Evolutionary conservation across 2,113 vertebrate genomes (phyloP).

Genomic region (Thomomys bottae): DNA sequence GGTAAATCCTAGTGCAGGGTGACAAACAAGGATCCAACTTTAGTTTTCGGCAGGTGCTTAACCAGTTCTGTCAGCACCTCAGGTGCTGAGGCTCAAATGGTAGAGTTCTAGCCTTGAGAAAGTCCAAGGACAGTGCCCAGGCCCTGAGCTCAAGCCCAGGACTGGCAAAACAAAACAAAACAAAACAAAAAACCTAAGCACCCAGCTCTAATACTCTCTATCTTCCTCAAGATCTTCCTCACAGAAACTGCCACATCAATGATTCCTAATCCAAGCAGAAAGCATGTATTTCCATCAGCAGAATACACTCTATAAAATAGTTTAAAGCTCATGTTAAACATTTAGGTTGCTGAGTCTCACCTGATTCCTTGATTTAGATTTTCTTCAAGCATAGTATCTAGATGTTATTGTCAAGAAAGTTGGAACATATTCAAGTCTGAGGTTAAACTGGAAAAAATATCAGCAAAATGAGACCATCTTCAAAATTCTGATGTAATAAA

Average conservation of each 20-base stretch:
- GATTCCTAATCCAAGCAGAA: background rate
- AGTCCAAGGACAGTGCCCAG: too few relatives aligned
- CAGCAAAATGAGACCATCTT: background rate
- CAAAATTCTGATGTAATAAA: background rate
- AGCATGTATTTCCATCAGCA: background rate
- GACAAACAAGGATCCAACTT: too few relatives aligned
- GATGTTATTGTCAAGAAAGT: slow-evolving; percentile 22
- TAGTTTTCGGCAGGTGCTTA: too few relatives aligned
- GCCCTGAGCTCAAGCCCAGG: too few relatives aligned
- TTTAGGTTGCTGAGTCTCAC: background rate
- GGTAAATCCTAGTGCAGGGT: too few relatives aligned
- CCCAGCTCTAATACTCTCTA: background rate
- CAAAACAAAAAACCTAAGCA: background rate
- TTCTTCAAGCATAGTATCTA: background rate
- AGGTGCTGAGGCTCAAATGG: too few relatives aligned
- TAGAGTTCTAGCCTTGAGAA: too few relatives aligned
- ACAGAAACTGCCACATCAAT: background rate
- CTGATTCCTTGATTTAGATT: background rate
- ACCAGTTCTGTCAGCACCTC: too few relatives aligned
- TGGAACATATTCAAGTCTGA: background rate
- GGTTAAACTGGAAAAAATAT: background rate
- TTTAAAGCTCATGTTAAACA: background rate
- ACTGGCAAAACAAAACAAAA: too few relatives aligned
- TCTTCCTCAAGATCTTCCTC: background rate
- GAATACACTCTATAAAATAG: background rate